These are phyloP conservation scores for Orbicella faveolata DNA, from an alignment of 64 coral and sea anemone species.

Conservation along the genomic window DNA sequence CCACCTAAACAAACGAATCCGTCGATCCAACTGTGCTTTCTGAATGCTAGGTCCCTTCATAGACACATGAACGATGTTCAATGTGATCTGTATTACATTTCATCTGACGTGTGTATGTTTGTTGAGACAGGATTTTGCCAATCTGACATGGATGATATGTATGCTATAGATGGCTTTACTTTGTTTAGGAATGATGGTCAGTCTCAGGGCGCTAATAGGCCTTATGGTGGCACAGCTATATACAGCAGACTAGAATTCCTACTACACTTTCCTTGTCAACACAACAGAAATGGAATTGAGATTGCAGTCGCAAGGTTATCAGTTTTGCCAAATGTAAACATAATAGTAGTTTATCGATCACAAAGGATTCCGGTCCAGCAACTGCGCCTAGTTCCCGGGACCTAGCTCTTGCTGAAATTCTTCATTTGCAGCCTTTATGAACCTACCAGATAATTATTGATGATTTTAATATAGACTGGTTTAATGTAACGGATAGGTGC, in stretches of 20 bases:
- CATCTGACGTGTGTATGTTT: constrained; percentile 40
- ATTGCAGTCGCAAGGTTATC: constrained; percentile 30
- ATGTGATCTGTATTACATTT: constrained; percentile 25
- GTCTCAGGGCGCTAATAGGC: neutral
- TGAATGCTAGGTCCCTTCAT: constrained; percentile 29
- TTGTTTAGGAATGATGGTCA: constrained; percentile 41
- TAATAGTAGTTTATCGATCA: constrained; percentile 41
- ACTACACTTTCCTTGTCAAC: neutral
- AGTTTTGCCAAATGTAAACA: constrained; percentile 36
- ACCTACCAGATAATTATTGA: constrained; percentile 15
- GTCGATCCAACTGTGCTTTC: neutral
- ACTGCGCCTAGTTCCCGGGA: neutral
- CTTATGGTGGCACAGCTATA: constrained; percentile 19
- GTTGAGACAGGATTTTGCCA: constrained; percentile 15
- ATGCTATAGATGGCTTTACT: constrained; percentile 11
- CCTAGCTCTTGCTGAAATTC: neutral
- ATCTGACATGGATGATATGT: constrained; percentile 18
- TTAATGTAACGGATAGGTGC: neutral
- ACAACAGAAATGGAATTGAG: constrained; percentile 23
- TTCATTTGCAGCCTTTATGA: neutral
- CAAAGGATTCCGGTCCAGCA: constrained; percentile 13
- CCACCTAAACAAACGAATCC: neutral
- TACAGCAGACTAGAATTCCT: constrained; percentile 12
- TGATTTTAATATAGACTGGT: constrained; percentile 49
- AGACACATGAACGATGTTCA: constrained; percentile 38